Base-by-base conservation (phyloP, 2,113 vertebrate genomes). In the Catharus minimus region DNA sequence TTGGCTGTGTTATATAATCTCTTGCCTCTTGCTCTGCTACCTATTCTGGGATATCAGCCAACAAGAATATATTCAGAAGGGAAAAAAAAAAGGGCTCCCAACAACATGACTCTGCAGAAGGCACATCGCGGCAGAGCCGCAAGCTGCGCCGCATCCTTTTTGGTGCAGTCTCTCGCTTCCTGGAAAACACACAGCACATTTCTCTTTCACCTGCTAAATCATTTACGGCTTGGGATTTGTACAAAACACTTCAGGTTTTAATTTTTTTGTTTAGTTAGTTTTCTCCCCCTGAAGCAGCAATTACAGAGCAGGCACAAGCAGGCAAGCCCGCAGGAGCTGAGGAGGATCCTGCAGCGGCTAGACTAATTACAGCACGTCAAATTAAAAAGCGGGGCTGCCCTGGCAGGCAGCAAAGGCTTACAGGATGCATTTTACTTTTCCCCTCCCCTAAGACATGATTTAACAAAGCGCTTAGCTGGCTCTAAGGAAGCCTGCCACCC, bases 101-200 rank as follows among this genome's bases (percentile, higher is more conserved):
- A 76, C 64, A 85, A 71, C 65, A 82, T 86, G 87, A 94, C 88
- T 95, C 95, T 94, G 92, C 92, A 85, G 80, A 41, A 62, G 91
- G 23, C 61, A 88, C 43, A 84, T 44, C 22, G 7, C 21, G 2
- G 80, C 66, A 72, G 80, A 94, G 89, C 88, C n/a, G 49, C 46
- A 74, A 91, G 80, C 69, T 10, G 30, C 24, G 14, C 57, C 64
- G 55, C 79, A 1, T 79, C 93, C 58, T 71, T 86, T 96, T 82
- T 94, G 93, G 89, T 86, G 66, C 68, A 94, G 67, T 77, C 66
- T 67, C 61, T 32, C 0, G 11, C 72, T 88, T 96, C 89, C 89
- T 89, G 93, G 86, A 94, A 94, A 94, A 79, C 49, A 90, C 82
- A 81, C 27, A 68, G 88, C 50, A 57, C 81, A 69, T n/a, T 91